Conservation (phyloP, 2,888 invertebrate genomes). For the Eremobia ochroleuca region DNA sequence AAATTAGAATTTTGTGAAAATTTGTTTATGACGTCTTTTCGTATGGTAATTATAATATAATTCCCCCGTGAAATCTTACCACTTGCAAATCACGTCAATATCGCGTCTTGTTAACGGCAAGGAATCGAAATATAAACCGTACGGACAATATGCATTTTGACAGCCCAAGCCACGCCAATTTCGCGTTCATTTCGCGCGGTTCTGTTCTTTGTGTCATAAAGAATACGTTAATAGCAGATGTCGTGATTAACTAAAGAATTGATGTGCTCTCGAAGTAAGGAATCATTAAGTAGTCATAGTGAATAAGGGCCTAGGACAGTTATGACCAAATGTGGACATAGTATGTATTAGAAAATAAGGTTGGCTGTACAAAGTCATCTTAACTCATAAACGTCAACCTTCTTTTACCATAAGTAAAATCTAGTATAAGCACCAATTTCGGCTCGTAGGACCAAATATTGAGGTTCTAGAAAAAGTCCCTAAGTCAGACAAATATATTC, state of each 20-base stretch:
- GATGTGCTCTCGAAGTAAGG: not conserved
- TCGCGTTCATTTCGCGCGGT: not conserved
- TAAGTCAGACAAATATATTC: conserved; percentile 50
- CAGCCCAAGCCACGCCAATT: not conserved
- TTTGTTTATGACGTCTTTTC: not conserved
- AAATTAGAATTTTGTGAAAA: conserved; percentile 23
- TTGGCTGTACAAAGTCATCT: not conserved
- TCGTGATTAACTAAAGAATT: no score
- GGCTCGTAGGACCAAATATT: not conserved
- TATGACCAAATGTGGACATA: not conserved
- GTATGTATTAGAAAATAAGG: not conserved
- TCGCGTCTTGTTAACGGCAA: not conserved
- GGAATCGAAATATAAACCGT: not conserved
- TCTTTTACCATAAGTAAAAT: not conserved
- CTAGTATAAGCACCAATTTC: not conserved
- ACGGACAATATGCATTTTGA: not conserved
- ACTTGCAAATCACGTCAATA: no score
- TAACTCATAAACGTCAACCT: not conserved
- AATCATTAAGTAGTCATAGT: not conserved
- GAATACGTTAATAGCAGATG: not conserved
- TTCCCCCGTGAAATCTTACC: no score
- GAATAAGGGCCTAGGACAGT: not conserved
- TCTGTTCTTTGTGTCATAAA: not conserved
- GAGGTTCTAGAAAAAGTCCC: conserved; percentile 36
- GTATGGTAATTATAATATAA: no score